Conservation (phyloP, 1,140 invertebrate species). For the Chrysoperla carnea region DNA sequence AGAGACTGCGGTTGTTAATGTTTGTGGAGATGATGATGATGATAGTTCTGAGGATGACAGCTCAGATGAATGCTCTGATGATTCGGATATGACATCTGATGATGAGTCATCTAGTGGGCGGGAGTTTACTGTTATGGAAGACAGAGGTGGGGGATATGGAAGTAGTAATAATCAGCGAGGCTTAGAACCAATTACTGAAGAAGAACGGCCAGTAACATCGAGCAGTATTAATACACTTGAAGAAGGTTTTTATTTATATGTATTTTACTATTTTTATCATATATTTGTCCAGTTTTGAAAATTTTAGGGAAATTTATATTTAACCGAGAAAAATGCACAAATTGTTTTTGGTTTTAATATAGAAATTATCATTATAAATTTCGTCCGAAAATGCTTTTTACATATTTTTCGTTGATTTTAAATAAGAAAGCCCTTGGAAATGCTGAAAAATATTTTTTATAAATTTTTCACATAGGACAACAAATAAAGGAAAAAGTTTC, state of each 20-base stretch:
- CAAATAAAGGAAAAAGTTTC: no score
- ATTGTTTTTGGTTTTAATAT: no score
- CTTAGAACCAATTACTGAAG: neutral
- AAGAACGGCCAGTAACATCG: neutral
- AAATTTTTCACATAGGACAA: no score
- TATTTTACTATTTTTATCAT: neutral
- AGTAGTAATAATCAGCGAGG: neutral
- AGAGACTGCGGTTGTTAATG: no score
- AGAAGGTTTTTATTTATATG: neutral
- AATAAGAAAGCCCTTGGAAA: no score
- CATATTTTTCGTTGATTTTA: no score
- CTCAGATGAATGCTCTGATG: neutral
- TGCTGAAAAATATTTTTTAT: no score
- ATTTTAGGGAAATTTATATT: no score
- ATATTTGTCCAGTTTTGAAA: no score
- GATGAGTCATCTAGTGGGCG: neutral
- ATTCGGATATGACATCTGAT: neutral
- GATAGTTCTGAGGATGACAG: neutral
- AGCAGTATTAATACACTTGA: neutral
- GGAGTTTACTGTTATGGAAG: neutral
- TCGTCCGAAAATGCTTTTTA: no score
- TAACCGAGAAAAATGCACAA: no score
- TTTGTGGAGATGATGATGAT: neutral
- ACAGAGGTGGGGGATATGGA: neutral
- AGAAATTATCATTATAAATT: no score